Evolutionary conservation across 1,140 invertebrate genomes (phyloP).

Genomic region (Vanessa tameamea): DNA sequence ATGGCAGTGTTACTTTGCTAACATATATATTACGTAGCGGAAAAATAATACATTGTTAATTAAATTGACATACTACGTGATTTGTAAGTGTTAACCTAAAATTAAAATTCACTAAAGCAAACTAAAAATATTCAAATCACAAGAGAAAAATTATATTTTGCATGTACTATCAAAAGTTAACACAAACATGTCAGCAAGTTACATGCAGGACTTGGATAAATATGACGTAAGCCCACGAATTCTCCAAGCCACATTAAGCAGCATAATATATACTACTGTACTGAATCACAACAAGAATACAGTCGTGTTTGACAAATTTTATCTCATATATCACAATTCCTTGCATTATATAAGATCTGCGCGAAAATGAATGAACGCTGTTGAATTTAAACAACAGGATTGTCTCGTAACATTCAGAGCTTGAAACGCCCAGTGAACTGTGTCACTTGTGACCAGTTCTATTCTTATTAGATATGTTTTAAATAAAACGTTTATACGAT

Average conservation of each 20-base stretch:
- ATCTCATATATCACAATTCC: constrained; percentile 17
- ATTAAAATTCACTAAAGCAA: no score
- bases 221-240: not conserved
- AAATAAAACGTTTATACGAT: not conserved
- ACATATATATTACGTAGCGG: no score
- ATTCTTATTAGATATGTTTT: not conserved
- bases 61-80: no score
- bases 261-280: not conserved
- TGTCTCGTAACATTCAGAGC: constrained; percentile 18
- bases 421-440: not conserved
- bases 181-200: not conserved
- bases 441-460: constrained; percentile 1
- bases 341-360: constrained; percentile 16
- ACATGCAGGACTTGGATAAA: not conserved
- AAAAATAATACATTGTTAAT: no score
- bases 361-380: constrained; percentile 33
- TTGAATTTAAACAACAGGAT: constrained; percentile 36
- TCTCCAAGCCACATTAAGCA: not conserved
- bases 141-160: no score
- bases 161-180: not conserved
- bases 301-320: constrained; percentile 11
- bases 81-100: no score
- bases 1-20: no score
- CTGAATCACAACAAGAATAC: not conserved
- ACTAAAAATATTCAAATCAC: no score